Conservation (phyloP, 2,113 vertebrate genomes). For the Dolichallabes microphthalmus region DNA sequence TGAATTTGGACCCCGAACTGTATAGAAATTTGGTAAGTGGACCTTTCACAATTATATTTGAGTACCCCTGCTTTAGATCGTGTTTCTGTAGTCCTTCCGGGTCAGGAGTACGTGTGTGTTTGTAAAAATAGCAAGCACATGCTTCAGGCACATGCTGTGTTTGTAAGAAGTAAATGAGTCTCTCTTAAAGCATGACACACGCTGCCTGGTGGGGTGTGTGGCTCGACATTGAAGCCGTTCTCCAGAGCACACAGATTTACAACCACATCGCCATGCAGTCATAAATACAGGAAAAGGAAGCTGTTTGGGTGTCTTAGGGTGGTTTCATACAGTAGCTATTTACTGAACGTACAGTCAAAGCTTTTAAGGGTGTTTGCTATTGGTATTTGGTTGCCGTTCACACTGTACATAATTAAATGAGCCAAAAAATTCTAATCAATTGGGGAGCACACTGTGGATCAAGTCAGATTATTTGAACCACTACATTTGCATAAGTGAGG, state of each 20-base stretch:
- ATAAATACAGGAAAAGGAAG: not conserved
- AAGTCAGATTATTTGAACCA: not conserved
- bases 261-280: not conserved
- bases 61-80: not conserved
- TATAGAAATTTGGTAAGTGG: too few species aligned
- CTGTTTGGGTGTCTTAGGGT: not conserved
- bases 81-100: not conserved
- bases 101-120: not conserved
- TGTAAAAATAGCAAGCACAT: slow-evolving; percentile 56
- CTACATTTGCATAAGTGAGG: not conserved
- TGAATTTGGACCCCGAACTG: too few species aligned
- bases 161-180: slow-evolving; percentile 54
- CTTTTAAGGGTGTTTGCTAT: not conserved
- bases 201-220: slow-evolving; percentile 3
- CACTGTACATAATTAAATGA: not conserved
- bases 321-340: not conserved
- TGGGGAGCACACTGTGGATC: not conserved
- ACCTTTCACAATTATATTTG: too few species aligned
- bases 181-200: slow-evolving; percentile 39
- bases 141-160: slow-evolving; percentile 49
- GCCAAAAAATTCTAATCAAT: not conserved
- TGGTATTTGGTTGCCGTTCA: not conserved
- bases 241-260: not conserved
- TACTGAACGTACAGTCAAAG: not conserved
- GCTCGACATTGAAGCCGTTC: not conserved